These are phyloP conservation scores for Sardinella longiceps DNA, from an alignment of 2,797 vertebrate genomes.

Conservation along the genomic window DNA sequence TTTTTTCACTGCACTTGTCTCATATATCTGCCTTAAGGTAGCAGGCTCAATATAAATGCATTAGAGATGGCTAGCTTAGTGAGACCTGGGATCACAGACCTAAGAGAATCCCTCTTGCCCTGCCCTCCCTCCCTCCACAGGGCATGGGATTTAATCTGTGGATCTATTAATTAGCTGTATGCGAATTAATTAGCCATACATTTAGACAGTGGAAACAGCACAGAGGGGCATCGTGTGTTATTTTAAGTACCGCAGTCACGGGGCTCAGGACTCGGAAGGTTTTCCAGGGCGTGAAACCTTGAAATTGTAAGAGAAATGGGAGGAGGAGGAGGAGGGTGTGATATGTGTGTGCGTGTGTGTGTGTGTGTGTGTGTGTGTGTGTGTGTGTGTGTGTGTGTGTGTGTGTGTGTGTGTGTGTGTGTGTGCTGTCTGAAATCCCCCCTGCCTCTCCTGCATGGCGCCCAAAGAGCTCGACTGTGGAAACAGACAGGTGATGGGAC, in stretches of 20 bases:
- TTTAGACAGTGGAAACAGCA: background rate
- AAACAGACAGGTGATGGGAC: slow-evolving; percentile 13
- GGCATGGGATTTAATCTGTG: background rate
- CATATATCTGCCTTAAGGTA: background rate
- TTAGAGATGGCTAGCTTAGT: background rate
- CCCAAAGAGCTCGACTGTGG: background rate
- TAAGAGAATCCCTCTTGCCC: background rate
- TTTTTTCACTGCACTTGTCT: background rate
- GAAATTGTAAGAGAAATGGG: background rate
- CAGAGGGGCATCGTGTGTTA: background rate
- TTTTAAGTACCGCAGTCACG: background rate
- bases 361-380: no score
- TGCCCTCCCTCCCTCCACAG: background rate
- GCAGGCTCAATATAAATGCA: background rate
- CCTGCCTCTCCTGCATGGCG: background rate
- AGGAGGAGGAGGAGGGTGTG: background rate
- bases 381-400: no score
- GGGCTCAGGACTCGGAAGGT: background rate
- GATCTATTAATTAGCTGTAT: background rate
- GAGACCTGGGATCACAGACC: background rate
- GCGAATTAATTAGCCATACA: background rate
- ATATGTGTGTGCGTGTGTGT: no score
- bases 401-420: no score
- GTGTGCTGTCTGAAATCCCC: background rate
- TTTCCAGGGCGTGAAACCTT: background rate